Base-by-base conservation (phyloP, 1,140 invertebrate species). In the Pogonomyrmex barbatus region DNA sequence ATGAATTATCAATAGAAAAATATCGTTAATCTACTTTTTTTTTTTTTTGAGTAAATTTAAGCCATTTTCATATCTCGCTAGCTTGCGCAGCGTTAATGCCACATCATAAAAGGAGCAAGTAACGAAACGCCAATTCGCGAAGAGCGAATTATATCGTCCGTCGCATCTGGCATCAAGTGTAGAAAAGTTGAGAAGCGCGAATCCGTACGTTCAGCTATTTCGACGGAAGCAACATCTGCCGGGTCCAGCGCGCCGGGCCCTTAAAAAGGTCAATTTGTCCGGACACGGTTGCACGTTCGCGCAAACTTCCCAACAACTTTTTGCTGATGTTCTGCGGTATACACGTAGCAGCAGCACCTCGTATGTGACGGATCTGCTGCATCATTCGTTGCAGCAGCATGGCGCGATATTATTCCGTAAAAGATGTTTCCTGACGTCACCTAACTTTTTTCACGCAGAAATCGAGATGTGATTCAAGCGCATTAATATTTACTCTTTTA, bases 191-290 rank as follows among this genome's bases (percentile, higher is more conserved):
- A 85, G 76, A 58, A 85, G 75, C 76, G 76, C 81, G 70, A 85
- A 85, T 85, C 63, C 81, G 77, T 58, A 90, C 75, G 77, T 88
- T 86, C 60, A 86, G 52, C 67, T 77, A 77, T 86, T 85, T 79
- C 83, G 33, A 58, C 70, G 82, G 88, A 88, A 88, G 83, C 71
- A 90, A 90, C 89, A 90, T 90, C 88, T 90, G 89, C 89, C 71
- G 65, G 65, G 42, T 76, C 56, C 50, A 45, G 65, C 62, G 54
- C 67, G 47, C 10, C 45, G 52, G n/a, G n/a, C 50, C 63, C 68
- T 85, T 82, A 85, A 90, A 90, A 77, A 90, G 63, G 70, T 60
- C 63, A 82, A 90, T 88, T 88, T 90, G 63, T 75, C 33, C 54
- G 60, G 79, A 30, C 62, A 58, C 39, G 30, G 81, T 75, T 75